Evolutionary conservation across 2,888 invertebrate genomes (phyloP).

Genomic region (Nemotelus pantherinus): DNA sequence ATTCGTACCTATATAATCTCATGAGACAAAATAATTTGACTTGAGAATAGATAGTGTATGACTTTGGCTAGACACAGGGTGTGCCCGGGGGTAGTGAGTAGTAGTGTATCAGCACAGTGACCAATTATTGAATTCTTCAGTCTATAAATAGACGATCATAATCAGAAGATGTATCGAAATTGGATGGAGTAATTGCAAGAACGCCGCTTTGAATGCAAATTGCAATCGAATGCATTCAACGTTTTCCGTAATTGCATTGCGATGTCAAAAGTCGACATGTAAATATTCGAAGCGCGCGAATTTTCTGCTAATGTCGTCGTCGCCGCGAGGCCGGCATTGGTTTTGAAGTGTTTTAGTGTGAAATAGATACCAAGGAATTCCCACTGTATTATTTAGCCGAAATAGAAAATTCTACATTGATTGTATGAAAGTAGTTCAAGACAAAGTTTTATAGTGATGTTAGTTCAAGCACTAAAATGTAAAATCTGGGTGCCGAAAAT

Average conservation of each 20-base stretch:
- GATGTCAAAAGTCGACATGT: conserved; percentile 43
- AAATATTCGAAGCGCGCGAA: conserved; percentile 15
- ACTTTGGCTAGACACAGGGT: not conserved
- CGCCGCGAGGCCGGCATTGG: not conserved
- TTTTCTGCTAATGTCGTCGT: not conserved
- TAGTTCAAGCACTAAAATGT: too few relatives aligned
- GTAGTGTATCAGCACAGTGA: conserved; percentile 20
- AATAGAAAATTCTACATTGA: not conserved
- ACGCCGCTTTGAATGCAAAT: conserved; percentile 26
- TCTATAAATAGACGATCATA: conserved; percentile 25
- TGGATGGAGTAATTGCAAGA: conserved; percentile 44
- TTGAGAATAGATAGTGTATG: not conserved
- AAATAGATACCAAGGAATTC: not conserved
- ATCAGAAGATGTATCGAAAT: conserved; percentile 41
- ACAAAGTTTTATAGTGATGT: too few relatives aligned
- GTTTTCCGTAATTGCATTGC: conserved; percentile 41
- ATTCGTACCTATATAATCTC: not conserved
- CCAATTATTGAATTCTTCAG: conserved; percentile 34
- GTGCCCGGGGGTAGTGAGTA: not conserved
- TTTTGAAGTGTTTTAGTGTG: not conserved
- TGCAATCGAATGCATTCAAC: conserved; percentile 27
- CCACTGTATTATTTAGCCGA: too few relatives aligned
- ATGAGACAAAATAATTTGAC: not conserved
- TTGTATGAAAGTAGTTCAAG: not conserved
- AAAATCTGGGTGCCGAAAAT: too few relatives aligned